These are phyloP conservation scores for Macheiramphus alcinus DNA, from an alignment of 2,113 vertebrate species.

Conservation along the genomic window DNA sequence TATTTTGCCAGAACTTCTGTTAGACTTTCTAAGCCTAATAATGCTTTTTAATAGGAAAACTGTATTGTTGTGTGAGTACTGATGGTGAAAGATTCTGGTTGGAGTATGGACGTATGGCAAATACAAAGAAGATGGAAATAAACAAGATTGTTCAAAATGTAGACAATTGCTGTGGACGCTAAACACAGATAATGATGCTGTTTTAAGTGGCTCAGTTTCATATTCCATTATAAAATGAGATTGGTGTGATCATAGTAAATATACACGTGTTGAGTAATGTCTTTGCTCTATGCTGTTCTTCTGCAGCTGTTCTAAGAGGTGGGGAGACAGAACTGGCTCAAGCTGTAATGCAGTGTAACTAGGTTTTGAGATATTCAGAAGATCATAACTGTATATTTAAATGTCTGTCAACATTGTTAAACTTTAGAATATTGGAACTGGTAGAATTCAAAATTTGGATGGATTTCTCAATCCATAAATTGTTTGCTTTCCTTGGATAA, in stretches of 20 bases:
- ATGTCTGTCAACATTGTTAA: background rate
- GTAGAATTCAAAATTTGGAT: background rate
- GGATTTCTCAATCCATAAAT: background rate
- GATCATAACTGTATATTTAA: background rate
- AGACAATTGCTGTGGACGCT: background rate
- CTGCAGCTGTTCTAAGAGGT: background rate
- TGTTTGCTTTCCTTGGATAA: background rate
- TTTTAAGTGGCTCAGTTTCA: background rate
- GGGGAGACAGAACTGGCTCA: background rate
- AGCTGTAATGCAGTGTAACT: background rate
- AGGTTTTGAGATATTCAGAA: background rate
- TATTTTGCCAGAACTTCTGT: background rate
- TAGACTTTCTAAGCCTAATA: background rate
- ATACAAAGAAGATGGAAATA: background rate
- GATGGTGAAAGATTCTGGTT: background rate
- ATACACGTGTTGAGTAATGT: background rate
- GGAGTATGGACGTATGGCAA: background rate
- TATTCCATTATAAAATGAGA: background rate
- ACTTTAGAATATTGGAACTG: background rate
- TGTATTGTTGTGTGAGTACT: background rate
- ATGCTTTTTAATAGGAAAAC: background rate
- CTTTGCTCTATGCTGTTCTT: background rate
- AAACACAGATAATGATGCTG: background rate
- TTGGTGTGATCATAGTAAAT: background rate
- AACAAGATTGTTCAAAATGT: background rate